phyloP scores from a whole-genome alignment of 92 coral and sea anemone species.

The Bergia puertoricense region DNA sequence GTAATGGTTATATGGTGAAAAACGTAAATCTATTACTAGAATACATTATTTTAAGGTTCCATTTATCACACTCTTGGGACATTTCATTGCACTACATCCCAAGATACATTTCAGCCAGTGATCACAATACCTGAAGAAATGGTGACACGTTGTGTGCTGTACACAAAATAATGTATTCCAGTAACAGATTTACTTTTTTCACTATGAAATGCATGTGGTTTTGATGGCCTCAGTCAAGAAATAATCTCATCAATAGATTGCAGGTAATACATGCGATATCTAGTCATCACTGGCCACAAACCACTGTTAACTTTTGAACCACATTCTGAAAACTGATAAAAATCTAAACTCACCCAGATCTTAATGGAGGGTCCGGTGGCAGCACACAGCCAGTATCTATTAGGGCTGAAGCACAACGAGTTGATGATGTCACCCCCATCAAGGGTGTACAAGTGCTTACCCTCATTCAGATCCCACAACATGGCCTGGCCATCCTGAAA shows the following conservation, averaged over 20 bases:
- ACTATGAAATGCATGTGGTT: background rate
- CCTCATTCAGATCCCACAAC: slow-evolving; percentile 99
- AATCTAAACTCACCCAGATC: slow-evolving; percentile 82
- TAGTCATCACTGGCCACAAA: slow-evolving; percentile 38
- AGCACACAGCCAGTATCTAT: slow-evolving; percentile 99
- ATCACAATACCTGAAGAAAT: too few species aligned
- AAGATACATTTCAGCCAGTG: too few species aligned
- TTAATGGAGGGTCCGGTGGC: slow-evolving; percentile 97
- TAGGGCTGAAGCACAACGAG: slow-evolving; percentile 97
- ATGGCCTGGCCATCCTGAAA: slow-evolving; percentile 91
- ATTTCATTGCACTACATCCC: too few species aligned
- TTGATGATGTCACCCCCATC: slow-evolving; percentile 91
- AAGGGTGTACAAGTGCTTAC: slow-evolving; percentile 95
- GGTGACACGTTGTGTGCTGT: background rate
- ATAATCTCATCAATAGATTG: slow-evolving; percentile 12
- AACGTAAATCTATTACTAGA: too few species aligned
- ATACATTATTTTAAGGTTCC: too few species aligned
- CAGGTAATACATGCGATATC: slow-evolving; percentile 41
- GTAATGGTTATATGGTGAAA: too few species aligned
- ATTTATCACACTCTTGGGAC: too few species aligned
- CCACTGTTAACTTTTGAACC: background rate
- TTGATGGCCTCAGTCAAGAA: slow-evolving; percentile 28
- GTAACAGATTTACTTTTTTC: background rate
- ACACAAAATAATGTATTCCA: background rate
- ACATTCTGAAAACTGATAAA: background rate